Evolutionary conservation across 2,113 vertebrate species (phyloP).

Genomic region (Elephantulus edwardii): DNA sequence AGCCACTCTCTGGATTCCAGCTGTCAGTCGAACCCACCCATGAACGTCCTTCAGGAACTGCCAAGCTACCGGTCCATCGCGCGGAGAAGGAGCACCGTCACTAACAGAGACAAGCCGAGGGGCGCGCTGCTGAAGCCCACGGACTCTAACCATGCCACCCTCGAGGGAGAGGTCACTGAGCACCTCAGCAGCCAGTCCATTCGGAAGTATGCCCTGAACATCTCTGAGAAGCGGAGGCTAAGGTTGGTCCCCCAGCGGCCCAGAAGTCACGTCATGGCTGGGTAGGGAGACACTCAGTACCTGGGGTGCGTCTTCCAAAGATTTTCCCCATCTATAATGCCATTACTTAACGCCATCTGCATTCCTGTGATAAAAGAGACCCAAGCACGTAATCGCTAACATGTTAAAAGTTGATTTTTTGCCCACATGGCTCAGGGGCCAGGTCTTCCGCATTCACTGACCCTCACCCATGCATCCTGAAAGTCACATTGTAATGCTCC

Average conservation of each 20-base stretch:
- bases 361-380: neutral
- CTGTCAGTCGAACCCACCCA: constrained; percentile 53
- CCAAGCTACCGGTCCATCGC: constrained; percentile 92
- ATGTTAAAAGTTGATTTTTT: neutral
- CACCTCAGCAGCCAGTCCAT: constrained; percentile 71
- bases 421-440: neutral
- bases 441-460: neutral
- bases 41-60: constrained; percentile 90
- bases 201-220: constrained; percentile 82
- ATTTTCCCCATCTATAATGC: neutral
- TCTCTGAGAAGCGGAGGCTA: constrained; percentile 87
- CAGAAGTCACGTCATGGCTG: neutral
- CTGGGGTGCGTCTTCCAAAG: neutral
- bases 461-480: neutral
- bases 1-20: constrained; percentile 65
- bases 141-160: neutral
- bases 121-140: constrained; percentile 28
- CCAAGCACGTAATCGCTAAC: neutral
- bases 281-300: too few species aligned
- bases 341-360: neutral
- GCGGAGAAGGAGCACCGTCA: constrained; percentile 81
- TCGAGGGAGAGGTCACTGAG: neutral
- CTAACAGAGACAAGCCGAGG: constrained; percentile 53
- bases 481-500: neutral
- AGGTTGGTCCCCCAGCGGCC: constrained; percentile 78